phyloP scores from a whole-genome alignment of 2,888 invertebrate species.

The Acleris cristana region DNA sequence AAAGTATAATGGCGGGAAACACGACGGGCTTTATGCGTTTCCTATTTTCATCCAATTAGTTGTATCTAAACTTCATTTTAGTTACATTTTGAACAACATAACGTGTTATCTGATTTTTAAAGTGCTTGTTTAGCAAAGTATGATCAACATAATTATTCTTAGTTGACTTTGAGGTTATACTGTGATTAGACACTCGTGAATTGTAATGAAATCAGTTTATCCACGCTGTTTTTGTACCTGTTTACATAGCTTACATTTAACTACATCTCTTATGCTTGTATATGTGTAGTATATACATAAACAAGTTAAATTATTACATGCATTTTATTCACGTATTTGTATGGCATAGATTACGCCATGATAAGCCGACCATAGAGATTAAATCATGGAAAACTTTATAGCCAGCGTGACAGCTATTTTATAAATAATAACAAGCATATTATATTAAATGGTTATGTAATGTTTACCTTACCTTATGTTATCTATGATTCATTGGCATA shows the following conservation, averaged over 20 bases:
- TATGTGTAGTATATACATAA: background rate
- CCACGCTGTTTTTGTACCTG: no score
- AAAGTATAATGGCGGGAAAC: constrained; percentile 81
- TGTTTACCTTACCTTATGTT: constrained; percentile 24
- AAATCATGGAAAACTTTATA: constrained; percentile 32
- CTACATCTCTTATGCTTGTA: background rate
- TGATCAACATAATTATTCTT: background rate
- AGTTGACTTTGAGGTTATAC: constrained; percentile 32
- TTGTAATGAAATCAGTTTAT: background rate
- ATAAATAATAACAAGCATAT: constrained; percentile 31
- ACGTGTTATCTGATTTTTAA: background rate
- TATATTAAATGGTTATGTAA: constrained; percentile 26
- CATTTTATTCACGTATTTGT: background rate
- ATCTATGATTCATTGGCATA: constrained; percentile 19
- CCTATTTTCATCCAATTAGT: constrained; percentile 47
- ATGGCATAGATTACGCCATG: constrained; percentile 6
- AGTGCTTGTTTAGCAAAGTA: background rate
- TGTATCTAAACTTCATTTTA: constrained; percentile 40
- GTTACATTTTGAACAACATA: background rate
- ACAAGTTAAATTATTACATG: background rate
- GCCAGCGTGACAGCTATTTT: constrained; percentile 4
- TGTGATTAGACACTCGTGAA: background rate
- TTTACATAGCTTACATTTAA: background rate
- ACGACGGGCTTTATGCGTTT: constrained; percentile 50
- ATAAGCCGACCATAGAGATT: constrained; percentile 31